Evolutionary conservation across 2,797 vertebrate genomes (phyloP).

Genomic region (Danio choprae): DNA sequence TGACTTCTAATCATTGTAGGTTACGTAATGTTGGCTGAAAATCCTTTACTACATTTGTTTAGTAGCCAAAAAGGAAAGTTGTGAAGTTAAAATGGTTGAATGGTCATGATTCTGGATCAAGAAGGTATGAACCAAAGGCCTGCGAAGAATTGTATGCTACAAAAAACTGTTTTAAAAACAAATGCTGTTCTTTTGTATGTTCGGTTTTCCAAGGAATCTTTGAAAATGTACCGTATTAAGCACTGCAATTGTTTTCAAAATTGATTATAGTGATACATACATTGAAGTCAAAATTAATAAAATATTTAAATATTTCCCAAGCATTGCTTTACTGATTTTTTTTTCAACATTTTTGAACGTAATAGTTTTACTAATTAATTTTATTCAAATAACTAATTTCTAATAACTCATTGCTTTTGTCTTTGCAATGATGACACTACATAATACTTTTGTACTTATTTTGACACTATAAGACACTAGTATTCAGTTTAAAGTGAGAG

Average conservation of each 20-base stretch:
- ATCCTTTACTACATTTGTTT: neutral
- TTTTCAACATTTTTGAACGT: too few species aligned
- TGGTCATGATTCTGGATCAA: neutral
- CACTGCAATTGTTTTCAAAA: neutral
- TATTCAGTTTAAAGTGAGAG: too few species aligned
- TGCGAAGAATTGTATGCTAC: neutral
- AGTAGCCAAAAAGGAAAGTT: neutral
- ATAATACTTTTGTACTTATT: too few species aligned
- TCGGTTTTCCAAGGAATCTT: neutral
- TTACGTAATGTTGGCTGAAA: neutral
- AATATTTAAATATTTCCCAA: too few species aligned
- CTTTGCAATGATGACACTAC: too few species aligned
- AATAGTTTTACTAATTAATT: too few species aligned
- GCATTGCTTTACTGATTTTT: too few species aligned
- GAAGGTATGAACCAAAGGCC: neutral
- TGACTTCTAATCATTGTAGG: constrained; percentile 16
- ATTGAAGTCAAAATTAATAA: too few species aligned
- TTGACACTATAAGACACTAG: too few species aligned
- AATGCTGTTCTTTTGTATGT: neutral
- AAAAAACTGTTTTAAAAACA: neutral
- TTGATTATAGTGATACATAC: too few species aligned
- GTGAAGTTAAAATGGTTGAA: neutral
- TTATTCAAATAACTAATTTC: too few species aligned
- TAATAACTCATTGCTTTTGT: too few species aligned
- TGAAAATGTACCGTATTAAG: neutral